Conservation (phyloP, 2,888 invertebrate genomes). For the Eristalis intricaria region DNA sequence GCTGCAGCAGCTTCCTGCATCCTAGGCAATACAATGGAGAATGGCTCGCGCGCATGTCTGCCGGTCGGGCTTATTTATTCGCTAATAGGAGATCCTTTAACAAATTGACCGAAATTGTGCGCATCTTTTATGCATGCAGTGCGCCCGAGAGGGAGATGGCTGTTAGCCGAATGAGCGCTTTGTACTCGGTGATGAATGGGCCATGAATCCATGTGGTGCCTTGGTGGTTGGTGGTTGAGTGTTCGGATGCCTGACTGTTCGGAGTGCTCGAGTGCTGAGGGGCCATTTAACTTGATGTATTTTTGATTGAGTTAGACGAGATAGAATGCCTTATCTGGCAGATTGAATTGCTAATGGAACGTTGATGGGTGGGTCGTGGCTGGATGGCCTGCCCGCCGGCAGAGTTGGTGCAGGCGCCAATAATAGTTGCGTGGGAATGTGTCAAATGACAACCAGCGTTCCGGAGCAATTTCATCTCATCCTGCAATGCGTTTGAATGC, state of each 20-base stretch:
- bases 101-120: constrained; percentile 71
- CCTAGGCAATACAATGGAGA: constrained; percentile 56
- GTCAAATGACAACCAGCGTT: background rate
- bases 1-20: constrained; percentile 63
- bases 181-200: constrained; percentile 64
- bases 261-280: constrained; percentile 5
- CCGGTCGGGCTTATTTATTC: constrained; percentile 62
- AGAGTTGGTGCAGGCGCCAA: constrained; percentile 42
- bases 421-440: constrained; percentile 44
- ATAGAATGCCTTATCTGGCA: constrained; percentile 53
- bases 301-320: constrained; percentile 70
- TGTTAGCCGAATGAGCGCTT: constrained; percentile 51
- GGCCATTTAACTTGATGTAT: constrained; percentile 68
- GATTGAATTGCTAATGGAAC: constrained; percentile 66
- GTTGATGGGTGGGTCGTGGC: constrained; percentile 38
- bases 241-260: background rate
- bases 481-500: background rate
- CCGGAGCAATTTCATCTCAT: background rate
- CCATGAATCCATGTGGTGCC: constrained; percentile 47
- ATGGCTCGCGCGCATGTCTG: constrained; percentile 13
- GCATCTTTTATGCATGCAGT: constrained; percentile 70
- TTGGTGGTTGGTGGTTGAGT: constrained; percentile 3
- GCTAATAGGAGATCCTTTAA: constrained; percentile 70
- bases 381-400: constrained; percentile 55
- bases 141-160: constrained; percentile 31